A percentile compares a stretch with the other conserved stretches of the same genome.
phyloP scores from a whole-genome alignment of 2,797 vertebrate genomes.

The Hephaestus fuliginosus region DNA sequence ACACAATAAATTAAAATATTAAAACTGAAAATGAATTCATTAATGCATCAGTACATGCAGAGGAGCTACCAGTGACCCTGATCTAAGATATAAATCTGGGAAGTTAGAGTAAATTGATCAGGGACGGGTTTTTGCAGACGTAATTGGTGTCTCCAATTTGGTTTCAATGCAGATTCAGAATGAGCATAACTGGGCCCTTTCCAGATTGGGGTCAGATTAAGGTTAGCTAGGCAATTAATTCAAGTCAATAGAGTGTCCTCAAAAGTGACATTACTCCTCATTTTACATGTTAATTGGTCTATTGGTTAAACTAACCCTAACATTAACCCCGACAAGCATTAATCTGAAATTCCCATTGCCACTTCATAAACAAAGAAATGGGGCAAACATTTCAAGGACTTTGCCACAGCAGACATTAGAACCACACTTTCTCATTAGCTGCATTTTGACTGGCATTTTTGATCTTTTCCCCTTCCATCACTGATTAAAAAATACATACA shows the following conservation, averaged over 20 bases:
- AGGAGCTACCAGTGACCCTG: too few species aligned
- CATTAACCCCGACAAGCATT: neutral
- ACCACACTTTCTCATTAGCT: neutral
- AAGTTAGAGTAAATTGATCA: too few species aligned
- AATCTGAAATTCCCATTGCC: neutral
- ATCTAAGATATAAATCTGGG: too few species aligned
- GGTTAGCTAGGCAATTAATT: constrained; percentile 22
- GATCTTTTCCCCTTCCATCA: neutral
- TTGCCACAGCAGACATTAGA: neutral
- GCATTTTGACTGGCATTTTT: neutral
- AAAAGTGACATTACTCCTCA: constrained; percentile 8
- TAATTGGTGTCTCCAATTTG: too few species aligned
- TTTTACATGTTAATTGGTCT: constrained; percentile 4
- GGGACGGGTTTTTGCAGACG: too few species aligned
- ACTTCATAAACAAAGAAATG: constrained; percentile 14
- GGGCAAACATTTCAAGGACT: neutral
- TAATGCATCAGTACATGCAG: too few species aligned
- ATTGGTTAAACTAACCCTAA: neutral
- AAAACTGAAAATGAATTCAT: too few species aligned
- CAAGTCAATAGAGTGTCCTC: constrained; percentile 13
- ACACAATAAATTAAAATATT: neutral
- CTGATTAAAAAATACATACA: constrained; percentile 1
- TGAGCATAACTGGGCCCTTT: neutral
- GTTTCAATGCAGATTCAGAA: neutral
- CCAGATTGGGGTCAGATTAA: constrained; percentile 19